Evolutionary conservation across 1,140 invertebrate species (phyloP).

Genomic region (Drosophila kanapiae): DNA sequence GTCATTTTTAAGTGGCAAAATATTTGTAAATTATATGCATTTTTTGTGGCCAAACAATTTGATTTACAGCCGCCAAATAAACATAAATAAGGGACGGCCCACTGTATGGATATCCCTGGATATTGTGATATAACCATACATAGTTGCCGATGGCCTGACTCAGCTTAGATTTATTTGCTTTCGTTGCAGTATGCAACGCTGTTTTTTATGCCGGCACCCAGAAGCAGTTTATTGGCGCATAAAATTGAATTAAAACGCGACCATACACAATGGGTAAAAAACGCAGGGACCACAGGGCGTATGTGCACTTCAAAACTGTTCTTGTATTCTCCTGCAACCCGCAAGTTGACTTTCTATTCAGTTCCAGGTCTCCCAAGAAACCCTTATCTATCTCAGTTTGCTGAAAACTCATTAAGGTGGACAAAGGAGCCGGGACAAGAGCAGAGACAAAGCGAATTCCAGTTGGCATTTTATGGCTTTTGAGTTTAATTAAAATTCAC

Average conservation of each 20-base stretch:
- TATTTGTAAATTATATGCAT: constrained; percentile 28
- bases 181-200: constrained; percentile 5
- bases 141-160: constrained; percentile 24
- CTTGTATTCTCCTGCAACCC: constrained; percentile 6
- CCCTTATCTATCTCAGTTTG: constrained; percentile 30
- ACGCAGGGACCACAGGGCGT: constrained; percentile 9
- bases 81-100: constrained; percentile 32
- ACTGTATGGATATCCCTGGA: constrained; percentile 6
- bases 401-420: constrained; percentile 66
- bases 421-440: constrained; percentile 31
- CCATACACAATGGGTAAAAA: constrained; percentile 2
- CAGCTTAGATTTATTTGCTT: constrained; percentile 44
- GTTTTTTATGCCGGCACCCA: constrained; percentile 25
- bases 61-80: constrained; percentile 48
- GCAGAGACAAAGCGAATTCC: constrained; percentile 40
- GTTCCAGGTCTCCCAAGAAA: constrained; percentile 10
- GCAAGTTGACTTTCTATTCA: constrained; percentile 24
- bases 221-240: constrained; percentile 47
- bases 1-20: constrained; percentile 49
- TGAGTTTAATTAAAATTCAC: constrained; percentile 57
- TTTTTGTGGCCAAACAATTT: constrained; percentile 25
- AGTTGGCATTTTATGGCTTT: constrained; percentile 53
- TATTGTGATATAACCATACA: constrained; percentile 1
- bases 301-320: constrained; percentile 15
- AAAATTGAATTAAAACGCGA: constrained; percentile 51